These are phyloP conservation scores for Brenthis ino DNA, from an alignment of 2,888 invertebrate genomes.

Conservation along the genomic window DNA sequence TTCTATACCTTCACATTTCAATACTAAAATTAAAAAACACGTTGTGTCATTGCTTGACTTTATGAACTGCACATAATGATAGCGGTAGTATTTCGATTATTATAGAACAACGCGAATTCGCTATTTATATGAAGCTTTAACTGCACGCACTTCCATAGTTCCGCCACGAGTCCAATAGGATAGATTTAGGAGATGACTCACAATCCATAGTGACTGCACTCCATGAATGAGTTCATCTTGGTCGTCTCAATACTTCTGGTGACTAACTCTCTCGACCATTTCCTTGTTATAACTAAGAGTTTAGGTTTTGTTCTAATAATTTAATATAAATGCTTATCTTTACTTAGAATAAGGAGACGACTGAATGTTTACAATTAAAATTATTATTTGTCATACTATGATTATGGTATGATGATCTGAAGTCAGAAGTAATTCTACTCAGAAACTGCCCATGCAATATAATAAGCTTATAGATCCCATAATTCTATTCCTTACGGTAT, in stretches of 20 bases:
- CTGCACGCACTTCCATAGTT: not conserved
- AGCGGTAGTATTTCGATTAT: too few relatives aligned
- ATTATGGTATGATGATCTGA: too few relatives aligned
- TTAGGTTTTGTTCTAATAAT: too few relatives aligned
- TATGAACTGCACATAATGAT: too few relatives aligned
- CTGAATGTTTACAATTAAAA: not conserved
- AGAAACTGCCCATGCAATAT: too few relatives aligned
- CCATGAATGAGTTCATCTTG: constrained; percentile 28
- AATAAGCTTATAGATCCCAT: constrained; percentile 1
- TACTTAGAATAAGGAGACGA: too few relatives aligned
- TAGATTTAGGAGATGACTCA: constrained; percentile 32
- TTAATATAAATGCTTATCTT: not conserved
- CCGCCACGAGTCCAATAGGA: not conserved
- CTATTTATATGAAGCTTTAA: not conserved
- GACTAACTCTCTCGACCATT: constrained; percentile 1
- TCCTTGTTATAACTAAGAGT: not conserved
- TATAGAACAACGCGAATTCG: not conserved
- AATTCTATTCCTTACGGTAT: constrained; percentile 11
- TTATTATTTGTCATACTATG: not conserved
- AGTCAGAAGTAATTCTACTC: too few relatives aligned
- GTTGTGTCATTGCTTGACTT: too few relatives aligned
- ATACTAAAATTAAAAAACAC: not conserved
- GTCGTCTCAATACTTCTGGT: constrained; percentile 5
- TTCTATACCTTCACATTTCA: not conserved
- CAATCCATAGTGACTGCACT: constrained; percentile 16